Percentiles rank a stretch among this genome's conserved stretches.
These are phyloP conservation scores for Pocillopora damicornis DNA, from an alignment of 64 coral and sea anemone species.

Conservation along the genomic window DNA sequence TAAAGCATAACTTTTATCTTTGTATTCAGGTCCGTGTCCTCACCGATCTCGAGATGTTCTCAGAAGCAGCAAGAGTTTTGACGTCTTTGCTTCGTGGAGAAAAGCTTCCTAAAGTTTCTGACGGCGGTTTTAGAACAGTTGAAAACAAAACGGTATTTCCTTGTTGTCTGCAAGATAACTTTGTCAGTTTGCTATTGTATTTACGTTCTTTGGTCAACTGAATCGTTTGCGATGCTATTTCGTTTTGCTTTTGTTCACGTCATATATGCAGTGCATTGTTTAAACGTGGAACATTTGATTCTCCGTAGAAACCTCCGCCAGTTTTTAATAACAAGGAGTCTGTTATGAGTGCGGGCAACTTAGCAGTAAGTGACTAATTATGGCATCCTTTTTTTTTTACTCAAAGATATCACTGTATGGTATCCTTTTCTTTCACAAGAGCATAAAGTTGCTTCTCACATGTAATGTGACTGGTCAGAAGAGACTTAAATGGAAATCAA, in stretches of 20 bases:
- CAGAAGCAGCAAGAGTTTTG: conserved; percentile 56
- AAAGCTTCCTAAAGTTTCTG: conserved; percentile 53
- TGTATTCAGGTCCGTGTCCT: conserved; percentile 65
- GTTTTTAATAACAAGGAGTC: conserved; percentile 33
- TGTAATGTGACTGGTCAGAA: too few relatives aligned
- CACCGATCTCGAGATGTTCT: conserved; percentile 79
- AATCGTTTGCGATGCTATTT: too few relatives aligned
- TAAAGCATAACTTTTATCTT: background rate
- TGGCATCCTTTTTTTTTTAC: background rate
- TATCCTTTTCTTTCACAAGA: too few relatives aligned
- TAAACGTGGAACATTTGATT: background rate
- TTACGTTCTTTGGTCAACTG: too few relatives aligned
- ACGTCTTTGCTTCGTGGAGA: conserved; percentile 58
- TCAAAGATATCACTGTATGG: too few relatives aligned
- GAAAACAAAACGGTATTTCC: conserved; percentile 45
- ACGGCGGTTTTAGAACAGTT: conserved; percentile 56
- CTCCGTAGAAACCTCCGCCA: background rate
- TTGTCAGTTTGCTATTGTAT: background rate
- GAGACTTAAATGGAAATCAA: too few relatives aligned
- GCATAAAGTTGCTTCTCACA: too few relatives aligned
- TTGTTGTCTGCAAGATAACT: background rate
- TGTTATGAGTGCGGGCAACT: conserved; percentile 12
- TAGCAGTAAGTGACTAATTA: conserved; percentile 25
- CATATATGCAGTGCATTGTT: too few relatives aligned
- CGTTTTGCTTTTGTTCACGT: background rate